Percentiles rank a stretch among this genome's conserved stretches.
Evolutionary conservation across 2,888 invertebrate genomes (phyloP).

Genomic region (Caenorhabditis becei): DNA sequence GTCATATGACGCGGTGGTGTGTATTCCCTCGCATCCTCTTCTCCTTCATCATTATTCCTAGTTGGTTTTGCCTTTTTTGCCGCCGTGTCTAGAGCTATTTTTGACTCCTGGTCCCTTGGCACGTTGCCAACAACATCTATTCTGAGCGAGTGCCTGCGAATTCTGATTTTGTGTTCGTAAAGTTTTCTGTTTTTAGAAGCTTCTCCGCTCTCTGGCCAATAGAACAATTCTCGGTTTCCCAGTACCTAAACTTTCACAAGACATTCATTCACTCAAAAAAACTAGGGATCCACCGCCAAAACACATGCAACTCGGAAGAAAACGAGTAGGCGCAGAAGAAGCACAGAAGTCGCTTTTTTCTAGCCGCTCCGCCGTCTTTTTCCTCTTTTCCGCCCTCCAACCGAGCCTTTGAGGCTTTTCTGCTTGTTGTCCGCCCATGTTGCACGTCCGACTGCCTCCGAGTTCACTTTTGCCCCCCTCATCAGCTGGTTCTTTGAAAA

Average conservation of each 20-base stretch:
- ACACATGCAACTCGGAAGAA: background rate
- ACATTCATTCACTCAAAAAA: no score
- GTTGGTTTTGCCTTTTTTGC: conserved; percentile 14
- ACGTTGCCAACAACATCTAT: conserved; percentile 33
- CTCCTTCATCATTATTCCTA: conserved; percentile 15
- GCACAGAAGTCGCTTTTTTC: conserved; percentile 33
- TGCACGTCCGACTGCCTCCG: conserved; percentile 16
- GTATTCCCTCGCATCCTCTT: conserved; percentile 32
- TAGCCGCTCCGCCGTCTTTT: conserved; percentile 27
- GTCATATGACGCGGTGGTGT: conserved; percentile 52
- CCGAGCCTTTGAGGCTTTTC: background rate
- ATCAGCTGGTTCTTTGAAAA: background rate
- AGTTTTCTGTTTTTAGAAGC: conserved; percentile 1
- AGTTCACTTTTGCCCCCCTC: background rate
- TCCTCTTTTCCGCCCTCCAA: conserved; percentile 40
- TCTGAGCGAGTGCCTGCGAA: conserved; percentile 4
- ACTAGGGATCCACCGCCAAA: background rate
- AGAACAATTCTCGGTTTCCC: no score
- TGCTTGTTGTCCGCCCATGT: conserved; percentile 36
- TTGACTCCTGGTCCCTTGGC: conserved; percentile 25
- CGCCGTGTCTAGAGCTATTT: conserved; percentile 21
- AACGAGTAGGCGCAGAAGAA: conserved; percentile 19
- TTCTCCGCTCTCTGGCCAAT: background rate
- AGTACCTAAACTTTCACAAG: no score
- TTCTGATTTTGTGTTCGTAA: conserved; percentile 9